phyloP scores from a whole-genome alignment of 2,797 vertebrate genomes.

The Fistularia commersonii region DNA sequence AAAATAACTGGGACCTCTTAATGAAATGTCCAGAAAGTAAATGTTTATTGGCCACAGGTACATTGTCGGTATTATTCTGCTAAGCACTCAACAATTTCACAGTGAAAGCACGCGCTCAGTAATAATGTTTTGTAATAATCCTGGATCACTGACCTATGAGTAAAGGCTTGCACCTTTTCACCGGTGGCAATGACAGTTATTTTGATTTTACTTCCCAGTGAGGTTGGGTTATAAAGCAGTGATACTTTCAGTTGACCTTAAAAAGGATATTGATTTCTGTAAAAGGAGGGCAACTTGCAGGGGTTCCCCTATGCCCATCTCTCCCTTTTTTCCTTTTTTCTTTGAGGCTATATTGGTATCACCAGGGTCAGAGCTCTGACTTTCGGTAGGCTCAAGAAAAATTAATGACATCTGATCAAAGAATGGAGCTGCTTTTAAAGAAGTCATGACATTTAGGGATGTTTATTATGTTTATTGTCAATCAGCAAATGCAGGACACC shows the following conservation, averaged over 20 bases:
- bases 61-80: too few species aligned
- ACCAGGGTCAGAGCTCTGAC: too few species aligned
- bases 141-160: constrained; percentile 15
- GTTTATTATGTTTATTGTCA: too few species aligned
- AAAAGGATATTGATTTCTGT: constrained; percentile 72
- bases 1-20: too few species aligned
- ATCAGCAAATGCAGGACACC: too few species aligned
- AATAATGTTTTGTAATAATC: constrained; percentile 4
- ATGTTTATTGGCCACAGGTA: too few species aligned
- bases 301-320: constrained; percentile 7
- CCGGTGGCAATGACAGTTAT: constrained; percentile 3
- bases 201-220: constrained; percentile 23
- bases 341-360: constrained; percentile 26
- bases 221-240: constrained; percentile 26
- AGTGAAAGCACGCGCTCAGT: constrained; percentile 2
- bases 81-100: not conserved
- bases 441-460: too few species aligned
- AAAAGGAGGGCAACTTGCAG: constrained; percentile 35
- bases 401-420: too few species aligned
- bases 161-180: constrained; percentile 11
- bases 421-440: too few species aligned
- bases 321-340: constrained; percentile 15
- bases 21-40: too few species aligned
- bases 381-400: too few species aligned
- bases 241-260: constrained; percentile 61